Conservation (phyloP, 1,140 invertebrate genomes). For the Brachionus asplanchnoidis region DNA sequence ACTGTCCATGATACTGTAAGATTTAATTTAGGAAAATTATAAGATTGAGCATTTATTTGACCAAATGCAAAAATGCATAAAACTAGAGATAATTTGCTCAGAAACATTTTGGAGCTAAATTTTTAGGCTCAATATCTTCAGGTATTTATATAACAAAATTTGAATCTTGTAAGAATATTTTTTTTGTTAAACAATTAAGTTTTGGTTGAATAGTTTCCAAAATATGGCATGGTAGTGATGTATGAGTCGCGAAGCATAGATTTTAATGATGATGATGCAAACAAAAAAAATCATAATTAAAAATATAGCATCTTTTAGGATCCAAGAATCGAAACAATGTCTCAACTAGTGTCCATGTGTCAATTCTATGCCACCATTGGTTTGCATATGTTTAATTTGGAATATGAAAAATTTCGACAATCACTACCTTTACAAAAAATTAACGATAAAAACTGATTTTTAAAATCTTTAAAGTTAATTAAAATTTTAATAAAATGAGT, state of each 20-base stretch:
- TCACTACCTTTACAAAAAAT: background rate
- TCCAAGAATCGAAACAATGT: background rate
- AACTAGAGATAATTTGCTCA: background rate
- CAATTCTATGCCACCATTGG: conserved; percentile 17
- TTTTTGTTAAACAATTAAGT: background rate
- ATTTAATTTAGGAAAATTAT: background rate
- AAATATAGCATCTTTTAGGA: background rate
- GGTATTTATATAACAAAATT: background rate
- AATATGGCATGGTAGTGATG: background rate
- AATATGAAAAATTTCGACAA: conserved; percentile 21
- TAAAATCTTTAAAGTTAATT: too few species aligned
- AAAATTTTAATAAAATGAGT: background rate
- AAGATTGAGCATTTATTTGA: background rate
- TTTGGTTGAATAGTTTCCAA: background rate
- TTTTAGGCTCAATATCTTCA: background rate
- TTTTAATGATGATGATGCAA: background rate
- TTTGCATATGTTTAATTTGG: background rate
- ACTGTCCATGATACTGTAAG: background rate
- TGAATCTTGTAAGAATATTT: background rate
- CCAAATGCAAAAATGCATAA: background rate
- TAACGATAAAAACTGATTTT: background rate
- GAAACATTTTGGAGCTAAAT: background rate
- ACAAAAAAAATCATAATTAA: background rate
- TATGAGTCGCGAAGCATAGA: background rate
- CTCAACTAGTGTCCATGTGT: background rate